These are phyloP conservation scores for Lepidocolaptes lacrymiger DNA, from an alignment of 2,797 vertebrate species.

Conservation along the genomic window DNA sequence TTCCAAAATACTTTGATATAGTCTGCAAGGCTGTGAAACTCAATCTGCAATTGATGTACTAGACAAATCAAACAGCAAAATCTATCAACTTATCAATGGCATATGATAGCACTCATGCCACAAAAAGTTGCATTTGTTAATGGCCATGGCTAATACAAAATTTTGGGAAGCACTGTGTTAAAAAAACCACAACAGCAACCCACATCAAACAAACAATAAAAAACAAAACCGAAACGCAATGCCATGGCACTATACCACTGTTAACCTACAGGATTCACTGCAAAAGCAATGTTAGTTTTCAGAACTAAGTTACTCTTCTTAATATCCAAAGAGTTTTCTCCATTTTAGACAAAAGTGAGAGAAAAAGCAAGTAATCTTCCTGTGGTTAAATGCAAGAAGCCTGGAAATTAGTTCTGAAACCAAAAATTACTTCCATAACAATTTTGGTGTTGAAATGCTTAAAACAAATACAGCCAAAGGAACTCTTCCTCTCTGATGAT, in stretches of 20 bases:
- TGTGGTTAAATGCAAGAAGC: not conserved
- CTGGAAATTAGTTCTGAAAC: not conserved
- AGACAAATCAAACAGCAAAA: not conserved
- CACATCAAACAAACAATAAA: not conserved
- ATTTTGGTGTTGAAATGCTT: not conserved
- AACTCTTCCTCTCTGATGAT: not conserved
- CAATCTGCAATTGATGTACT: not conserved
- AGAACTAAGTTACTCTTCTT: not conserved
- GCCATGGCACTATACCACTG: not conserved
- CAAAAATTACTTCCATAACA: not conserved
- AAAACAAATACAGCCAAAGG: not conserved
- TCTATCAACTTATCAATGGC: not conserved
- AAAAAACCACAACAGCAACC: not conserved
- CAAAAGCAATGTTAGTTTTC: not conserved
- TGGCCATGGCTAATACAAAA: not conserved
- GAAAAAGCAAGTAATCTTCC: not conserved
- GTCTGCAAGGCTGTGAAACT: not conserved
- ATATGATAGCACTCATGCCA: rapidly evolving
- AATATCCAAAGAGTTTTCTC: not conserved
- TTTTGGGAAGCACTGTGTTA: not conserved
- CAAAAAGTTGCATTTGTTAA: not conserved
- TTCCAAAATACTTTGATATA: not conserved
- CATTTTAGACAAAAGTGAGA: not conserved
- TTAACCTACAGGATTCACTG: not conserved
- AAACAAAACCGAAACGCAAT: not conserved